A percentile compares a stretch with the other conserved stretches of the same genome.
Conservation (phyloP, 2,797 vertebrate species). For the Phataginus tetradactyla region DNA sequence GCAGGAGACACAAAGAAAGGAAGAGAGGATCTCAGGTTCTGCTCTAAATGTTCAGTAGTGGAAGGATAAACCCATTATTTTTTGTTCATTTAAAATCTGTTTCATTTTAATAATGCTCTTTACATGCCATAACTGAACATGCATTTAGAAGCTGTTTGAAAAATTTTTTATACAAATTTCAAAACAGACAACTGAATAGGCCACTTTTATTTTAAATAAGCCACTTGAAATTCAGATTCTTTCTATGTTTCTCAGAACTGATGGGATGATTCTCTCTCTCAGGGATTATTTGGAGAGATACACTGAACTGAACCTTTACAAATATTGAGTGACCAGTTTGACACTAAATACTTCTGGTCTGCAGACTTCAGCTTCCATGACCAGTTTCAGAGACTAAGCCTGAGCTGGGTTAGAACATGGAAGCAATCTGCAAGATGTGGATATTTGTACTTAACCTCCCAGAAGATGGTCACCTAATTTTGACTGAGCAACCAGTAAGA, state of each 20-base stretch:
- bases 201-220: background rate
- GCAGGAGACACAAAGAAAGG: background rate
- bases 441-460: background rate
- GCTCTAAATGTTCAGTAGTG: background rate
- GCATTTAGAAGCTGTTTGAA: constrained; percentile 21
- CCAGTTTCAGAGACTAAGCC: background rate
- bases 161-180: constrained; percentile 39
- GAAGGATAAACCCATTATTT: background rate
- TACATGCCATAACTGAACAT: background rate
- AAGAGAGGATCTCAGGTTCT: background rate
- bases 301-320: background rate
- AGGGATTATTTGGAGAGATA: background rate
- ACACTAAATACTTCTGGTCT: background rate
- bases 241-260: background rate
- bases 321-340: background rate
- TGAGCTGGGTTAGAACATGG: background rate
- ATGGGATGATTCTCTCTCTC: background rate
- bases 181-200: constrained; percentile 41
- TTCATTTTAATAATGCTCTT: constrained; percentile 26
- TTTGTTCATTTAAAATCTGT: constrained; percentile 7
- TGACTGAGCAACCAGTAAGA: background rate
- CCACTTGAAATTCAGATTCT: constrained; percentile 39
- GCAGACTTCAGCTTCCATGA: background rate
- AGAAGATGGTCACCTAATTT: background rate
- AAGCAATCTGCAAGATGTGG: background rate